Conservation (phyloP, 2,797 vertebrate species). For the Halcyon badia region DNA sequence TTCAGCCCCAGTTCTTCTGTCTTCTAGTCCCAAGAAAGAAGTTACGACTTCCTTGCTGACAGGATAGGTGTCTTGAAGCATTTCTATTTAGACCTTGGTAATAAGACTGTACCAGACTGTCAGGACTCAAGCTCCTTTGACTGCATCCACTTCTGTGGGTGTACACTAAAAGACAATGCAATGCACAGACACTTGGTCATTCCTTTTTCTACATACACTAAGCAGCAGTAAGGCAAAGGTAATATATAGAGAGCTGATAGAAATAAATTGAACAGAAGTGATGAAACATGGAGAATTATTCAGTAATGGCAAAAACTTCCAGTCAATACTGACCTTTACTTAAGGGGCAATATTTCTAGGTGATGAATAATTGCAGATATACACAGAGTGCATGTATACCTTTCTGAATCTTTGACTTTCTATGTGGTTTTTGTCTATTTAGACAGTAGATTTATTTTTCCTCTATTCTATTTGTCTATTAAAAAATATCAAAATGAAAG, state of each 20-base stretch:
- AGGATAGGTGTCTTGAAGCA: neutral
- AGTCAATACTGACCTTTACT: neutral
- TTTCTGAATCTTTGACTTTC: neutral
- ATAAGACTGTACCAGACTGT: neutral
- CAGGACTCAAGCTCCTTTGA: neutral
- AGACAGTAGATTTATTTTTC: neutral
- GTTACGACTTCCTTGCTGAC: neutral
- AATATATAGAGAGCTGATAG: neutral
- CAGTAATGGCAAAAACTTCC: neutral
- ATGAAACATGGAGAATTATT: neutral
- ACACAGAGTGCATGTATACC: neutral
- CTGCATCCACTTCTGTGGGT: accelerated
- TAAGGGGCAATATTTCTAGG: neutral
- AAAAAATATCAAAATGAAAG: neutral
- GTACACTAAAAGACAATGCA: neutral
- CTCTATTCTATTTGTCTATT: neutral
- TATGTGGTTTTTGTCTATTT: neutral
- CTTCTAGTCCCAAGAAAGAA: neutral
- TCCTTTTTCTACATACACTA: neutral
- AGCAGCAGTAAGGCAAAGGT: neutral
- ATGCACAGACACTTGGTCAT: accelerated
- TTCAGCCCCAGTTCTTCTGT: neutral
- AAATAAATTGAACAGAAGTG: neutral
- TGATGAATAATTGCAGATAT: neutral
- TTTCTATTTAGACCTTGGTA: neutral